A percentile compares a stretch with the other conserved stretches of the same genome.
phyloP scores from a whole-genome alignment of 2,888 invertebrate genomes.

The Drosophila anceps region DNA sequence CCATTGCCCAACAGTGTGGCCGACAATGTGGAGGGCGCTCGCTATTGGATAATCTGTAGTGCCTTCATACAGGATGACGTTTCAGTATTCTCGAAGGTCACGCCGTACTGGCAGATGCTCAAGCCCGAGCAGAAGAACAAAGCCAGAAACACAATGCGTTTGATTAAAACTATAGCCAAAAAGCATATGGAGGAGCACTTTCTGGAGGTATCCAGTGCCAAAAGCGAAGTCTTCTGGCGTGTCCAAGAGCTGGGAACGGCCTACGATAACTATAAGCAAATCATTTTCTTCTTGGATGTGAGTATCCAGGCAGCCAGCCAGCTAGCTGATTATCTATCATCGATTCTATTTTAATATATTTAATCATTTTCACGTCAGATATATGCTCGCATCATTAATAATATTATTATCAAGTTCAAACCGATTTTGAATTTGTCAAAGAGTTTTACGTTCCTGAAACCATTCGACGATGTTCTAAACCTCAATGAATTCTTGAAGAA shows the following conservation, averaged over 20 bases:
- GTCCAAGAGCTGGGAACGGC: neutral
- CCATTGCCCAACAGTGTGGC: slow-evolving; percentile 5
- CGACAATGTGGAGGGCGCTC: slow-evolving; percentile 10
- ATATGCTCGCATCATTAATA: neutral
- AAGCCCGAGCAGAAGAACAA: neutral
- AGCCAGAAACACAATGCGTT: neutral
- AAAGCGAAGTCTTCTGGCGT: slow-evolving; percentile 2
- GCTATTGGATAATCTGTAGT: slow-evolving; percentile 6
- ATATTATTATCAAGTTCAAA: neutral
- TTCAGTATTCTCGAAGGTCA: slow-evolving; percentile 5
- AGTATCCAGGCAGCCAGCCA: neutral
- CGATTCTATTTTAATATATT: neutral
- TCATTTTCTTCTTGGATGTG: neutral
- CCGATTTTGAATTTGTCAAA: neutral
- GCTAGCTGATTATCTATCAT: neutral
- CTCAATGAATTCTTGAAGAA: neutral
- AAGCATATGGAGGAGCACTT: neutral
- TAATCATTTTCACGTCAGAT: neutral
- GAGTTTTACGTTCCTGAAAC: neutral
- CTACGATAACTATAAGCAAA: neutral
- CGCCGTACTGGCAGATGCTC: slow-evolving; percentile 5
- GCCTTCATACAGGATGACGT: neutral
- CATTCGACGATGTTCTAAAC: neutral
- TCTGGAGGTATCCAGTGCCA: neutral
- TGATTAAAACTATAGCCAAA: neutral